A percentile compares a stretch with the other conserved stretches of the same genome.
Evolutionary conservation across 2,888 invertebrate species (phyloP).

Genomic region (Oscheius myriophilus): DNA sequence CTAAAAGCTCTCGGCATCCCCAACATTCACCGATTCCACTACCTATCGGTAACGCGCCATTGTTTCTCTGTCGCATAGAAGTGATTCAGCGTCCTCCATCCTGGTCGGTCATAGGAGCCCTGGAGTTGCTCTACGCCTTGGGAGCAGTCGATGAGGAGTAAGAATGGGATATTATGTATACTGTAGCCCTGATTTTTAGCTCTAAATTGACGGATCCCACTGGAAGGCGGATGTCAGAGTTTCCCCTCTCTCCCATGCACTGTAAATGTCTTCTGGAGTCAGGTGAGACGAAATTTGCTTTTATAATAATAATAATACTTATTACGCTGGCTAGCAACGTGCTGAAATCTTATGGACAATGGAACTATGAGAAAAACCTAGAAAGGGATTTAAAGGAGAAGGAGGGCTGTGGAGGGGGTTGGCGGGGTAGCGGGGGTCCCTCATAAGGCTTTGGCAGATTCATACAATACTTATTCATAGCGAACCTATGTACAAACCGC

Average conservation of each 20-base stretch:
- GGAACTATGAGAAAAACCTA: too few species aligned
- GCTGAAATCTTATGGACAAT: too few species aligned
- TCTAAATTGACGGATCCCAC: slow-evolving; percentile 83
- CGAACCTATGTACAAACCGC: too few species aligned
- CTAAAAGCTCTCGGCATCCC: slow-evolving; percentile 92
- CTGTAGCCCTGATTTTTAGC: slow-evolving; percentile 19
- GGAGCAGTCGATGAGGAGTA: slow-evolving; percentile 80
- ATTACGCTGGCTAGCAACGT: too few species aligned
- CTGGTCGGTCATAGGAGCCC: slow-evolving; percentile 82
- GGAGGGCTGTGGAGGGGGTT: too few species aligned
- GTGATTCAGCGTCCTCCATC: slow-evolving; percentile 85
- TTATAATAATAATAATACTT: too few species aligned
- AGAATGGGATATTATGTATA: slow-evolving; percentile 6
- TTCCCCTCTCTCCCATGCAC: slow-evolving; percentile 87
- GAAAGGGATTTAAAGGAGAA: too few species aligned
- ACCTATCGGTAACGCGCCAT: slow-evolving; percentile 75
- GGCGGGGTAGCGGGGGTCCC: too few species aligned
- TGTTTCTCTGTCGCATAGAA: slow-evolving; percentile 9
- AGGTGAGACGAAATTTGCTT: too few species aligned
- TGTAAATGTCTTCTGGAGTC: slow-evolving; percentile 83
- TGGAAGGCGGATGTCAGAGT: slow-evolving; percentile 88
- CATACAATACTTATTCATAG: too few species aligned
- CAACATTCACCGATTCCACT: slow-evolving; percentile 88
- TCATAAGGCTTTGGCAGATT: too few species aligned
- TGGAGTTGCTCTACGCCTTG: slow-evolving; percentile 88